Base-by-base conservation (phyloP, 2,888 invertebrate genomes). In the Hofmannophila pseudospretella region DNA sequence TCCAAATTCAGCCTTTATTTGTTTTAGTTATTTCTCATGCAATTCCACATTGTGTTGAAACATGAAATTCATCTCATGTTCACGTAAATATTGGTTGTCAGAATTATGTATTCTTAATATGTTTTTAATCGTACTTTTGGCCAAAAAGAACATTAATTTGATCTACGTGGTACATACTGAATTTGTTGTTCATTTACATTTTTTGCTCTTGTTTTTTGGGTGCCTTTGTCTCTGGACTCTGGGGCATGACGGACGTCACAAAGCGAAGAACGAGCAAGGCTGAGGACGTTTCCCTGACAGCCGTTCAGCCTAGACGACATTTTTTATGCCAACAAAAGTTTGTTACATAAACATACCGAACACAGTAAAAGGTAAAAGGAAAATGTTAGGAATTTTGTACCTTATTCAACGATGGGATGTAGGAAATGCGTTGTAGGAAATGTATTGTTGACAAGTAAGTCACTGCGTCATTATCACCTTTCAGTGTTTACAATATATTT, bases 231-330 rank as follows among this genome's bases (percentile, higher is more conserved):
- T 19, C 14, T 25, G 13, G 16, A 12, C 25, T 7, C n/a, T 28
- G 12, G 19, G 25, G 40, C 40, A 34, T 40, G 40, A 40, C 40
- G 40, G 36, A 13, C 32, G 27, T 7, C 10, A 30, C 36, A 33
- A 32, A 40, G 39, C 29, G 36, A 29, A 19, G 36, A 25, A 9
- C 22, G 5, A 19, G n/a, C 38, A 25, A 33, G 28, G 36, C 16
- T 33, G 33, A 33, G 33, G 32, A 25, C 32, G 26, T 33, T 33
- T 33, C 14, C 8, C 22, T 19, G 1, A n/a, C 16, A 29, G 5
- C 12, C 2, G 14, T n/a, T n/a, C n/a, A n/a, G n/a, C 3, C 16
- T 16, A 16, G 16, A 16, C 3, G 16, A 16, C 16, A 16, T 16
- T 16, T 16, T 16, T 16, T 16, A 16, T 16, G 16, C 3, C n/a